A percentile compares a stretch with the other conserved stretches of the same genome.
phyloP scores from a whole-genome alignment of 2,797 vertebrate species.

The Phalloptychus januarius region DNA sequence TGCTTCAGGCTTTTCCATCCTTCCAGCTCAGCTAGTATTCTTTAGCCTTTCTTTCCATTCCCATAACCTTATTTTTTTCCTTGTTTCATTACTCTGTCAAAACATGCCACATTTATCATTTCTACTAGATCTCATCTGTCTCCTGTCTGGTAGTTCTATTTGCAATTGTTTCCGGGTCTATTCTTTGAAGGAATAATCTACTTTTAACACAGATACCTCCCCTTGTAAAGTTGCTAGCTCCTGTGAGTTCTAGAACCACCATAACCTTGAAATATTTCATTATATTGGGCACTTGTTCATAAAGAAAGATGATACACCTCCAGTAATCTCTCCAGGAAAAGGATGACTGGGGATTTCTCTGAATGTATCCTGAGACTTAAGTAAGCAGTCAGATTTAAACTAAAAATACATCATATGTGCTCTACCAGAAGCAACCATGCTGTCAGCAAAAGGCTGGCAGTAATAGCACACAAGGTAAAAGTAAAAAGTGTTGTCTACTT shows the following conservation, averaged over 20 bases:
- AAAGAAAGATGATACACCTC: slow-evolving; percentile 9
- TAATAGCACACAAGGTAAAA: background rate
- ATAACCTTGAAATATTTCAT: slow-evolving; percentile 21
- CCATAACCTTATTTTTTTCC: background rate
- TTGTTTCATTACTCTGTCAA: slow-evolving; percentile 7
- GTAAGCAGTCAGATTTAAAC: background rate
- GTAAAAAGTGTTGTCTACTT: background rate
- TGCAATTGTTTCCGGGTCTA: background rate
- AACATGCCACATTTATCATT: slow-evolving; percentile 16
- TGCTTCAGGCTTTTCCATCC: slow-evolving; percentile 48
- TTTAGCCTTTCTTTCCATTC: slow-evolving; percentile 7
- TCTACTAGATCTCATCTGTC: slow-evolving; percentile 7
- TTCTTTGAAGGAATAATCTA: slow-evolving; percentile 9
- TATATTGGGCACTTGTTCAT: slow-evolving; percentile 24
- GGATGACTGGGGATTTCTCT: background rate
- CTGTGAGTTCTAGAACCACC: slow-evolving; percentile 20
- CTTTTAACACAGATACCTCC: slow-evolving; percentile 11
- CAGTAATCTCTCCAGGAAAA: slow-evolving; percentile 8
- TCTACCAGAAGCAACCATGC: background rate
- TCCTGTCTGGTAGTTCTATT: slow-evolving; percentile 10
- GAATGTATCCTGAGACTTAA: slow-evolving; percentile 5
- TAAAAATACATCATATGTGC: background rate
- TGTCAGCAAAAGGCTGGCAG: background rate
- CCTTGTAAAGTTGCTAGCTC: slow-evolving; percentile 21
- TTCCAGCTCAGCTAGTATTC: slow-evolving; percentile 24